Percentiles rank a stretch among this genome's conserved stretches.
Conservation (phyloP, 1,140 invertebrate genomes). For the Coelopa frigida region DNA sequence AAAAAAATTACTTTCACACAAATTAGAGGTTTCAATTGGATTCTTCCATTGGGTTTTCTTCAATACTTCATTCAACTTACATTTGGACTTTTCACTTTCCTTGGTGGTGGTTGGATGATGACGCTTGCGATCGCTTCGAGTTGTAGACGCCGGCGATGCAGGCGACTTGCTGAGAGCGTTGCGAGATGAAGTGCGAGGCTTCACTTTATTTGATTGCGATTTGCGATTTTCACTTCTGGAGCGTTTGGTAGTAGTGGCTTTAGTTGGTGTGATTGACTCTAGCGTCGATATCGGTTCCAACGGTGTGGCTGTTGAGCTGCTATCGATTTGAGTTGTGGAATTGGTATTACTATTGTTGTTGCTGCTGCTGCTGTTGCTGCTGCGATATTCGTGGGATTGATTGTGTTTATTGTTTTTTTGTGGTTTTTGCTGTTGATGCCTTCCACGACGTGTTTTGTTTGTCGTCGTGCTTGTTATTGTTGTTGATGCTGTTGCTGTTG, state of each 20-base stretch:
- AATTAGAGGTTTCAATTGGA: too few species aligned
- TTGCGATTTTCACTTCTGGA: neutral
- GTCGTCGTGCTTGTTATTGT: slow-evolving; percentile 12
- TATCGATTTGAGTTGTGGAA: neutral
- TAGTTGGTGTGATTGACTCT: neutral
- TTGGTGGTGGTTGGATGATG: too few species aligned
- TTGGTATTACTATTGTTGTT: slow-evolving; percentile 10
- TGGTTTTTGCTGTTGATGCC: slow-evolving; percentile 20
- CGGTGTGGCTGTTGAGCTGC: neutral
- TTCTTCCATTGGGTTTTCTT: too few species aligned
- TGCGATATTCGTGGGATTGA: slow-evolving; percentile 1
- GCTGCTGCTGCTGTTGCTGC: slow-evolving; percentile 9
- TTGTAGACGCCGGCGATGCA: slow-evolving; percentile 1
- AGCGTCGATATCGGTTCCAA: neutral
- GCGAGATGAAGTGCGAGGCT: slow-evolving; percentile 9
- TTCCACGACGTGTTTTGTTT: slow-evolving; percentile 16
- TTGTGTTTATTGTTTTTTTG: slow-evolving; percentile 12
- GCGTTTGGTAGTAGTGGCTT: neutral
- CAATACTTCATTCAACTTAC: too few species aligned
- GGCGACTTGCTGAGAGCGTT: slow-evolving; percentile 4
- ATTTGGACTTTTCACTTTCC: too few species aligned
- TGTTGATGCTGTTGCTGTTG: slow-evolving; percentile 19
- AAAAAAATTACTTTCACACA: too few species aligned
- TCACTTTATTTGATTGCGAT: neutral
- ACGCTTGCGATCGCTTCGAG: slow-evolving; percentile 29